phyloP scores from a whole-genome alignment of 2,888 invertebrate genomes.

The Apamea anceps region DNA sequence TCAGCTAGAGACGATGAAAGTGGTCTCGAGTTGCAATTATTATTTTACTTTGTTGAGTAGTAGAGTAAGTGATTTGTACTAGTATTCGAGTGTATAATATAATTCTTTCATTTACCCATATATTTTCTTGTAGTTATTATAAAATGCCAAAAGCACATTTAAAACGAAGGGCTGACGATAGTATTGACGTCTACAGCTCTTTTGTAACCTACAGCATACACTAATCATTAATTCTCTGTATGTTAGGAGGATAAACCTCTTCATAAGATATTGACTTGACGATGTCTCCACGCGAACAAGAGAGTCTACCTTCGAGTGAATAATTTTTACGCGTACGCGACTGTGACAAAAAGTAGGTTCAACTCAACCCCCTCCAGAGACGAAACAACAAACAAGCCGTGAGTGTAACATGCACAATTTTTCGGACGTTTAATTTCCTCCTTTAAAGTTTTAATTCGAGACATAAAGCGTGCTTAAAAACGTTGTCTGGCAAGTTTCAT shows the following conservation, averaged over 20 bases:
- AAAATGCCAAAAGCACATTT: background rate
- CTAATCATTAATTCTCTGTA: background rate
- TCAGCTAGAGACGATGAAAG: no score
- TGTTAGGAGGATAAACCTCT: background rate
- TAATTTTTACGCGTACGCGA: background rate
- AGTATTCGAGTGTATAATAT: no score
- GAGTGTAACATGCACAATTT: constrained; percentile 77
- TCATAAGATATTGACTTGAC: background rate
- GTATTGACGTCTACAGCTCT: background rate
- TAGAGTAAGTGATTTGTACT: no score
- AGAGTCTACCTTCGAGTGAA: background rate
- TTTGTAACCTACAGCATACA: background rate
- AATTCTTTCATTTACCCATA: background rate
- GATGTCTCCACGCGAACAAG: background rate
- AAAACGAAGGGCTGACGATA: background rate
- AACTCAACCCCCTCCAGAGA: constrained; percentile 28
- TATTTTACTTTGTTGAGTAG: no score
- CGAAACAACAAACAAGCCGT: constrained; percentile 43
- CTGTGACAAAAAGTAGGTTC: constrained; percentile 32
- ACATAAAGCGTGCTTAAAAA: constrained; percentile 88
- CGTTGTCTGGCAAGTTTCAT: constrained; percentile 90
- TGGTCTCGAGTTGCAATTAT: no score
- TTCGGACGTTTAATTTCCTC: constrained; percentile 88
- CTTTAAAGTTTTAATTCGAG: constrained; percentile 89
- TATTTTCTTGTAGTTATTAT: background rate